Percentiles rank a stretch among this genome's conserved stretches.
Conservation (phyloP, 2,888 invertebrate species). For the Caradrina kadenii region DNA sequence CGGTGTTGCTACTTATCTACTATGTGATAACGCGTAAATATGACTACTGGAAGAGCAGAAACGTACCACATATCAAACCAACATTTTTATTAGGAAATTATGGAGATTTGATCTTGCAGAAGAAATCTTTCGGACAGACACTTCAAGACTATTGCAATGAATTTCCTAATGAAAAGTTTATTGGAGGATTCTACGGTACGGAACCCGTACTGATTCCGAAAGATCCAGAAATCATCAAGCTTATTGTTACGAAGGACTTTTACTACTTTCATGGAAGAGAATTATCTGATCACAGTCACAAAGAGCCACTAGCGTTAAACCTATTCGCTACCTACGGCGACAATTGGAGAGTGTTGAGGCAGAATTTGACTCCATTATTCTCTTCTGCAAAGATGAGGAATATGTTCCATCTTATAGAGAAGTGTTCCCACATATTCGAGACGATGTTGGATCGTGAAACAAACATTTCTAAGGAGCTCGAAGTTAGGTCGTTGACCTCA, state of each 20-base stretch:
- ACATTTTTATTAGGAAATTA: conserved; percentile 70
- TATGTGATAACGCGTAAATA: conserved; percentile 48
- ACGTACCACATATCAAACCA: conserved; percentile 63
- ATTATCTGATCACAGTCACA: conserved; percentile 57
- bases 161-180: conserved; percentile 67
- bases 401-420: conserved; percentile 63
- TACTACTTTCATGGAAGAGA: conserved; percentile 72
- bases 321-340: conserved; percentile 58
- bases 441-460: conserved; percentile 52
- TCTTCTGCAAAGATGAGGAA: conserved; percentile 64
- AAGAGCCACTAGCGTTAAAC: conserved; percentile 50
- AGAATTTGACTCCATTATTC: conserved; percentile 64
- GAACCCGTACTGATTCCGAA: conserved; percentile 71
- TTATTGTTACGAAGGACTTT: conserved; percentile 72
- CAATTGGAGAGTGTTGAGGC: conserved; percentile 62
- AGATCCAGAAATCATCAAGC: conserved; percentile 72
- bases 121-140: conserved; percentile 46
- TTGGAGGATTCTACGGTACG: conserved; percentile 73
- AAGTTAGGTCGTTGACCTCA: conserved; percentile 41
- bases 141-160: conserved; percentile 65
- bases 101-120: conserved; percentile 60
- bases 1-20: conserved; percentile 31
- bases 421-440: conserved; percentile 53
- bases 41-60: conserved; percentile 68
- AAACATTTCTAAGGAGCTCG: conserved; percentile 30